These are phyloP conservation scores for Cheilosia scutellata DNA, from an alignment of 2,888 invertebrate genomes.

Conservation along the genomic window DNA sequence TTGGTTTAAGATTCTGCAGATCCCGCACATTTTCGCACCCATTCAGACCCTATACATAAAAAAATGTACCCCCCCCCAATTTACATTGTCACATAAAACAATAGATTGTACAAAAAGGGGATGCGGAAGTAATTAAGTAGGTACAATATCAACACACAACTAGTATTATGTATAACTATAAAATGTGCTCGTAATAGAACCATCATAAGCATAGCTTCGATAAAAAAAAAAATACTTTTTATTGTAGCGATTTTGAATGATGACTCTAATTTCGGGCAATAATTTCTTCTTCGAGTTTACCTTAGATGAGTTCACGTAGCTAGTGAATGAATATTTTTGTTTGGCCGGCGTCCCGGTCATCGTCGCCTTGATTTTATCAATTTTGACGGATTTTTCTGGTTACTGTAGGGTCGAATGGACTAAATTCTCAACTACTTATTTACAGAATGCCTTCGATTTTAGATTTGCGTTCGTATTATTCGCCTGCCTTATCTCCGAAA, in stretches of 20 bases:
- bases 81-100: constrained; percentile 25
- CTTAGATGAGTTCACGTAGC: constrained; percentile 70
- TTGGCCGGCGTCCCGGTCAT: constrained; percentile 75
- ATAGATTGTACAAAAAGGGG: constrained; percentile 40
- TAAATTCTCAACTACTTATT: constrained; percentile 20
- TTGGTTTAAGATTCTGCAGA: constrained; percentile 61
- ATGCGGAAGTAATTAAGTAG: constrained; percentile 65
- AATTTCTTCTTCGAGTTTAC: constrained; percentile 43
- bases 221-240: background rate
- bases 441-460: constrained; percentile 45
- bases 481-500: constrained; percentile 25
- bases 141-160: constrained; percentile 38
- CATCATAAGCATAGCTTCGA: constrained; percentile 20
- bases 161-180: constrained; percentile 2
- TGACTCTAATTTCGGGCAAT: constrained; percentile 2
- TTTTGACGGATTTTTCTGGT: constrained; percentile 53
- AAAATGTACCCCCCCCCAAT: constrained; percentile 25
- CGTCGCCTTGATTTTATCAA: constrained; percentile 73
- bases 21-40: constrained; percentile 58
- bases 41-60: constrained; percentile 49
- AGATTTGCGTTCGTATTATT: constrained; percentile 8
- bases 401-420: constrained; percentile 18
- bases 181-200: constrained; percentile 24
- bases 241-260: background rate
- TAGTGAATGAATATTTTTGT: constrained; percentile 71